Evolutionary conservation across 2,113 vertebrate genomes (phyloP), one percentile per base, ranked within the genome.

Genomic region (Megalops atlanticus): DNA sequence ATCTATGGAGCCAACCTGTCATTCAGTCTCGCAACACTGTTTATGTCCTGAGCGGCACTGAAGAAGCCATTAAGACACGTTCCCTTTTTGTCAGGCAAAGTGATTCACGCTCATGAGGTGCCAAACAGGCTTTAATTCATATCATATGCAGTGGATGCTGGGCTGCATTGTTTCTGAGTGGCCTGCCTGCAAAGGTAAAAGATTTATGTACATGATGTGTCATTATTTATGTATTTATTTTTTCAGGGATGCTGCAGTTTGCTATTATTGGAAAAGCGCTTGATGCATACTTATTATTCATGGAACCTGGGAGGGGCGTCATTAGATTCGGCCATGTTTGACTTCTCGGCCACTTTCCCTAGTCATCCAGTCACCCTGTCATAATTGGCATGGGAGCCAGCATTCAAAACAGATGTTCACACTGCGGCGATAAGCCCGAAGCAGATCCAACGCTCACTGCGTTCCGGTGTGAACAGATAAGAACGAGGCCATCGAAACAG

Each of bases 341-440:
- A 68, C 47, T 14, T 6, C 76, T 83, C 82, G 43, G 76, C 24
- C 38, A 33, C 31, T 12, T 21, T 72, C 70, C 39, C 14, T 40
- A 36, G 18, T 74, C 81, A 77, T 2, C 43, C 68, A 74, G 82
- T 76, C 45, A 73, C 38, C 36, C 45, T 54, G 38, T 18, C 16
- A 58, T 77, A 58, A 73, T 73, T 72, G 69, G 35, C 75, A 78
- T 49, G 14, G 1, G 68, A 82, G 8, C 83, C 76, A 36, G 78
- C 80, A 43, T 58, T 80, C n/a, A n/a, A 64, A 78, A 73, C 86
- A 89, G 83, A 88, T 87, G 88, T 88, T 86, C 84, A 64, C 79
- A 83, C 82, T 78, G 84, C 84, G 81, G 35, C 76, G 36, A 21
- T 76, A 81, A 54, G 83, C 83, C 72, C 18, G 77, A 77, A 82